Evolutionary conservation across 2,888 invertebrate genomes (phyloP), one percentile per base, ranked within the genome.

Genomic region (Rhagium mordax): DNA sequence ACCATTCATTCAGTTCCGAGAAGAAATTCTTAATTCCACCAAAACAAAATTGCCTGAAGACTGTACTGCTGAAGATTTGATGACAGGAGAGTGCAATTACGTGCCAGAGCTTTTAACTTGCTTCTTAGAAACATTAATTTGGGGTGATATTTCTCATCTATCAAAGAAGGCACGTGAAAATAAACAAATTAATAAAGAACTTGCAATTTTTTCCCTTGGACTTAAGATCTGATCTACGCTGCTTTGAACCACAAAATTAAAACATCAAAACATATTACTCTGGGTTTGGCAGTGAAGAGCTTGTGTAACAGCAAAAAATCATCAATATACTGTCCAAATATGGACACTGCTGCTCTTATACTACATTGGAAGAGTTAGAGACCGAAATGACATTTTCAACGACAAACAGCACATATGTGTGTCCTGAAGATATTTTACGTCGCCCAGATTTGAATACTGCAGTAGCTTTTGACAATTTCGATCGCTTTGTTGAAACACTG

Each of bases 261-360:
- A 74, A 80, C 82, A 21, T 80, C 80, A 48, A 82, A 83, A 70
- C 82, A 83, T 75, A 76, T 83, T 61, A 81, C 78, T 62, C 78
- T 85, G 33, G 84, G 83, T 70, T 60, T 85, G 75, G 76, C 83
- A 77, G 69, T 85, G 59, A 84, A 85, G 74, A 82, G 81, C 59
- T 33, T 59, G 16, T 33, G 33, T 33, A 59, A 33, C 59, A 59
- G 59, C 59, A 59, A 18, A 18, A 83, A 78, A 74, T 84, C 49
- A 64, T 82, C 53, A 79, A 78, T 53, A 79, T 85, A 66, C 55
- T 85, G 10, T 78, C 79, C 67, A 80, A 78, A 79, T 84, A 82
- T 76, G 84, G 85, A 15, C 85, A 85, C 33, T 59, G 59, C 21
- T 59, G 59, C 59, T 33, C 33, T 18, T 59, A 59, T 27, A 59